Evolutionary conservation across 2,113 vertebrate genomes (phyloP).

Genomic region (Phocoena sinus): DNA sequence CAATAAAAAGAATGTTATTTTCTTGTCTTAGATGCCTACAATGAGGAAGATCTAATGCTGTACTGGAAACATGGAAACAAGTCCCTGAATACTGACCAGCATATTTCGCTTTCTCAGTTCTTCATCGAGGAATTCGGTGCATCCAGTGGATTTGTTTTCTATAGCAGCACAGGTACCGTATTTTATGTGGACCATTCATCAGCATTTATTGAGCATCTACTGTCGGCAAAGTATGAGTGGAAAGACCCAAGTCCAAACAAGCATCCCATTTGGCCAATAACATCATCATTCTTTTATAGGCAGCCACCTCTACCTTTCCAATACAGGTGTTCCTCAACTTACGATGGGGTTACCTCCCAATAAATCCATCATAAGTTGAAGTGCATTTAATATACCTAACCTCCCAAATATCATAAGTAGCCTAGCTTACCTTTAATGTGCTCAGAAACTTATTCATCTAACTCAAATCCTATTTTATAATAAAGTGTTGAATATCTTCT

Average conservation of each 20-base stretch:
- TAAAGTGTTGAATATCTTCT: not conserved
- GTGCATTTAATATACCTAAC: not conserved
- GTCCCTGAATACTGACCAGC: constrained; percentile 89
- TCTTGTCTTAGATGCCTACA: constrained; percentile 88
- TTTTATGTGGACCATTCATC: not conserved
- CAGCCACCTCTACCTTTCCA: not conserved
- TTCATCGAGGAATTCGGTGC: constrained; percentile 93
- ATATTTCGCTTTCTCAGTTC: constrained; percentile 93
- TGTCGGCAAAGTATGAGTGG: not conserved
- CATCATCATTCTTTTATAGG: not conserved
- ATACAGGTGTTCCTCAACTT: not conserved
- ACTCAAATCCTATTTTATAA: not conserved
- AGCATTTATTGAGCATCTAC: not conserved
- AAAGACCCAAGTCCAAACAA: not conserved
- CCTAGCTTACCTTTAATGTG: not conserved
- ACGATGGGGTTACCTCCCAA: not conserved
- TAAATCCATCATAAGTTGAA: not conserved
- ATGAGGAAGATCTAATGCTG: constrained; percentile 93
- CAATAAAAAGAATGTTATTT: not conserved
- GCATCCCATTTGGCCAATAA: not conserved
- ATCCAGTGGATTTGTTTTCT: constrained; percentile 91
- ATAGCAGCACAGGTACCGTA: constrained; percentile 91
- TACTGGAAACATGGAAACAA: constrained; percentile 95
- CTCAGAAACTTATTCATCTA: not conserved
- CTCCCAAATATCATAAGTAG: not conserved